Evolutionary conservation across 2,113 vertebrate species (phyloP).

Genomic region (Antechinus flavipes): DNA sequence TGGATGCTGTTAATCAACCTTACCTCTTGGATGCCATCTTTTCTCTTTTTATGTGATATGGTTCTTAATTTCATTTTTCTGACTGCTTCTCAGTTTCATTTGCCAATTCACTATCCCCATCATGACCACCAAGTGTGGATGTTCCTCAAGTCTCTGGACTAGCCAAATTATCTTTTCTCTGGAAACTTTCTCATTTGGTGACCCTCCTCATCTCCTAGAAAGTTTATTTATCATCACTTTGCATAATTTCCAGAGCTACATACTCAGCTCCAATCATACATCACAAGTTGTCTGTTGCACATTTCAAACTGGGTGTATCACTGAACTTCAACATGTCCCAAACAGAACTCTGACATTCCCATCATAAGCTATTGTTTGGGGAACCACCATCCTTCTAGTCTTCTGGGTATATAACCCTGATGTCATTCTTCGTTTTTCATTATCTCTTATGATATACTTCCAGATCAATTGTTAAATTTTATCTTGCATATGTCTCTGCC

Average conservation of each 20-base stretch:
- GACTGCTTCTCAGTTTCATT: not conserved
- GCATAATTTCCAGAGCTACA: not conserved
- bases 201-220: not conserved
- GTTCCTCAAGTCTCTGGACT: not conserved
- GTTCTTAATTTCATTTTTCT: not conserved
- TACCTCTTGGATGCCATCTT: not conserved
- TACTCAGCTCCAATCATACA: not conserved
- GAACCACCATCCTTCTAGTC: not conserved
- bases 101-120: not conserved
- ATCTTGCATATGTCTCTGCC: not conserved
- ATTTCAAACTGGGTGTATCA: not conserved
- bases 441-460: not conserved
- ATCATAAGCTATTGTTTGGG: not conserved
- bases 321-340: not conserved
- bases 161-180: not conserved
- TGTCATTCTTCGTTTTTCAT: not conserved
- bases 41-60: not conserved
- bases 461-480: not conserved
- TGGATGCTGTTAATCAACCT: not conserved
- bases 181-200: not conserved
- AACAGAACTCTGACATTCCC: not conserved
- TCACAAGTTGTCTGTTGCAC: not conserved
- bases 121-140: not conserved
- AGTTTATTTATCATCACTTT: not conserved
- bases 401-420: not conserved